Evolutionary conservation across 2,113 vertebrate species (phyloP), one percentile per base, ranked within the genome.

Genomic region (Pitta sordida): DNA sequence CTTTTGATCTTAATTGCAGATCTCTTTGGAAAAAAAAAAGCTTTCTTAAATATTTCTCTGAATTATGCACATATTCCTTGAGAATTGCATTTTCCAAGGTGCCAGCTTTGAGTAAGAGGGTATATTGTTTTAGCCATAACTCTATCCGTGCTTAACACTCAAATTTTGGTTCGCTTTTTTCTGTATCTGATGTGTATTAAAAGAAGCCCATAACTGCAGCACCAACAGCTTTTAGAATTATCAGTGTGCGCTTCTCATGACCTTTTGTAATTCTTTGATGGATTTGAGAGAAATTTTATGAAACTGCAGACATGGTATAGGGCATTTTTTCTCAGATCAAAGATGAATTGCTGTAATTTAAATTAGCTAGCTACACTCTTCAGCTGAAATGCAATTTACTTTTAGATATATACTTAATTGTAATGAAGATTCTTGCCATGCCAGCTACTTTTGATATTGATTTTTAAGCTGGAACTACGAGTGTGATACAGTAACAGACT

Each of bases 401-500:
- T 94, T 75, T 89, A 93, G 92, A 93, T 93, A 94, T 79, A 91
- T 83, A 87, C 92, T 95, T 93, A 96, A 96, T 95, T 93, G 70
- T 94, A 93, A 92, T 87, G 91, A 91, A 92, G 89, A 93, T 92
- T 94, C 91, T 94, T 94, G 83, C 95, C 63, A 91, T 91, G 84
- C 91, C 89, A 96, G 94, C 92, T 96, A 96, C 83, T 95, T 96
- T 87, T 93, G 86, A 76, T 96, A 96, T 96, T 94, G 96, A 96
- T 96, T 95, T 94, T 92, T 94, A 84, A 89, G 22, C 89, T 87
- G 49, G n/a, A 84, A 84, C 84, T 93, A 62, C 78, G 62, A 80
- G 92, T 94, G 78, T 87, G 86, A 73, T 93, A 84, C 77, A 91
- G 67, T 91, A 95, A 79, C 70, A 73, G 81, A 76, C 81, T 87